Base-by-base conservation (phyloP, 1,140 invertebrate genomes). In the Panagrolaimus sp. region DNA sequence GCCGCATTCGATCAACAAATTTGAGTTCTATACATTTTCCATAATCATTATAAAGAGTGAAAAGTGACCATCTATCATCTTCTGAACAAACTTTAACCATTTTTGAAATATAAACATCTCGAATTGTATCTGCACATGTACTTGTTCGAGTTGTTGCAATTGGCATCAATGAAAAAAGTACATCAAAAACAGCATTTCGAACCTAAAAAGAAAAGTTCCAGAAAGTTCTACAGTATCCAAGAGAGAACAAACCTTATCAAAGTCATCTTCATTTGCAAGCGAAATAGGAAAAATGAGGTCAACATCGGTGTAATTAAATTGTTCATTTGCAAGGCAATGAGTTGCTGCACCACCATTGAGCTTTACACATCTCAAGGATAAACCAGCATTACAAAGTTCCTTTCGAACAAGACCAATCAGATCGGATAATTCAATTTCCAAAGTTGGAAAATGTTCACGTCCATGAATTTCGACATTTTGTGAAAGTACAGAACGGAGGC, bases 331-430 rank as follows among this genome's bases (percentile, higher is more conserved):
- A 73, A 98, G 87, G 66, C 97, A 93, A 86, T 96, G 91, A 70
- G 90, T 91, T 45, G 95, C 96, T n/a, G 92, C 94, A 43, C 95
- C 94, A n/a, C 96, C 96, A 84, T 98, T 99, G 71, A 99, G 87
- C 55, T 94, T 89, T 77, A 98, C 93, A 85, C 95, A 93, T 74
- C 90, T 88, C 46, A 97, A 91, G 71, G 87, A 85, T 84, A 96
- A 89, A 9, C 84, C 85, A 68, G 86, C 87, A 15, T 81, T 88
- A 82, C 91, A 90, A 65, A 96, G 86, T 77, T 94, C 46, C 62
- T 64, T 65, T 47, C 73, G 63, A 10, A 84, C 77, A 55, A 82
- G 77, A 10, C 55, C 90, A 72, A 98, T 93, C 74, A 98, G 88
- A 84, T 96, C 92, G 76, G 92, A 89, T 69, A 98, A 88, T 62